Evolutionary conservation across 2,797 vertebrate species (phyloP).

Genomic region (Manis crassicaudata): DNA sequence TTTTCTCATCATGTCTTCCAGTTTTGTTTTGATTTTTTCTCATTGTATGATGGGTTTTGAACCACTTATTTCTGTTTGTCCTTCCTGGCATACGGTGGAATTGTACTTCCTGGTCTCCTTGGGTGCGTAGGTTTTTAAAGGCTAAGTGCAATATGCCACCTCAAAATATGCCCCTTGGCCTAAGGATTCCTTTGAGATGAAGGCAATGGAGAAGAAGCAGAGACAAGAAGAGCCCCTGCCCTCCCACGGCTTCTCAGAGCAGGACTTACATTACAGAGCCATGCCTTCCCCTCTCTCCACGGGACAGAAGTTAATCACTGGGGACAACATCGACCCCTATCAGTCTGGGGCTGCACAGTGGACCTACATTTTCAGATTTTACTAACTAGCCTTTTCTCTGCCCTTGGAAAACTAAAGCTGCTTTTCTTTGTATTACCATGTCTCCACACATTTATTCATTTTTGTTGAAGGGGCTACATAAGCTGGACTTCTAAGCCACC

Average conservation of each 20-base stretch:
- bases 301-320: background rate
- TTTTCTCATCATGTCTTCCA: background rate
- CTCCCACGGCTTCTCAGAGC: background rate
- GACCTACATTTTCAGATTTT: too few species aligned
- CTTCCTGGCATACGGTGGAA: background rate
- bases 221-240: background rate
- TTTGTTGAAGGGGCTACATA: background rate
- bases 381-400: too few species aligned
- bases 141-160: background rate
- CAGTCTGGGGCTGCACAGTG: too few species aligned
- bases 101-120: background rate
- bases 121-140: background rate
- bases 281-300: background rate
- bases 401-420: too few species aligned
- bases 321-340: too few species aligned
- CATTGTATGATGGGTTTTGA: background rate
- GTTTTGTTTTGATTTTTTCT: background rate
- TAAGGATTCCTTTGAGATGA: background rate
- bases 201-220: background rate
- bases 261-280: background rate
- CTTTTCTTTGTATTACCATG: too few species aligned
- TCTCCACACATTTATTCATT: too few species aligned
- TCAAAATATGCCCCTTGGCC: background rate
- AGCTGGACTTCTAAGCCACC: background rate
- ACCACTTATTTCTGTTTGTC: background rate